Base-by-base conservation (phyloP, 2,888 invertebrate species). In the Sarcophaga caerulescens region DNA sequence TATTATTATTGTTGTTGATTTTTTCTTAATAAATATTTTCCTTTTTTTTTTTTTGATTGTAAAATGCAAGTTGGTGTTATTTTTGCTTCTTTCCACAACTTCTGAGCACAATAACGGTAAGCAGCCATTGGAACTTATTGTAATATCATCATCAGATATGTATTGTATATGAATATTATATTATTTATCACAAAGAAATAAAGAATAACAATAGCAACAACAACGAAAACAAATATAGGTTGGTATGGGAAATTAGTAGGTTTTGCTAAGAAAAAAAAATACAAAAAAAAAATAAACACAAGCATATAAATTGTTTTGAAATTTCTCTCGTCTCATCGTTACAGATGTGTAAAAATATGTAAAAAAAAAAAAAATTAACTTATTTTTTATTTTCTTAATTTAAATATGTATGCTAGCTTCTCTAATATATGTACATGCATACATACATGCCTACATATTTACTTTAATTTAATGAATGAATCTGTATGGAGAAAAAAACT, bases 41-140 rank as follows among this genome's bases (percentile, higher is more conserved):
- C 60, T 17, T 60, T 70, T 65, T 47, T 60, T 68, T 57, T 4
- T 63, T 68, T 63, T 68, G 12, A 19, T 23, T 19, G n/a, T 66
- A n/a, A 85, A 81, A 76, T 59, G 45, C 63, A 70, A 73, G 57
- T 68, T 76, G 66, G 59, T 84, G 65, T 12, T 77, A 52, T 14
- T 4, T 35, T 17, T 44, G 21, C 52, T 44, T 71, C 71, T 47
- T 47, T 68, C 68, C 60, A n/a, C 14, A n/a, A 65, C 44, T 47
- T 44, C 10, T 59, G n/a, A 21, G 63, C 47, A 25, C 19, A 68
- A 62, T 23, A 17, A 73, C 68, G 19, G 66, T 45, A 74, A 74
- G 68, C 81, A 81, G 59, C 66, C 84, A 86, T 47, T 86, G 84
- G 84, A 86, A 86, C 86, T 81, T 84, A 75, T 84, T 84, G 78